phyloP scores from a whole-genome alignment of 2,797 vertebrate species.

The Sebastes matsubarae region DNA sequence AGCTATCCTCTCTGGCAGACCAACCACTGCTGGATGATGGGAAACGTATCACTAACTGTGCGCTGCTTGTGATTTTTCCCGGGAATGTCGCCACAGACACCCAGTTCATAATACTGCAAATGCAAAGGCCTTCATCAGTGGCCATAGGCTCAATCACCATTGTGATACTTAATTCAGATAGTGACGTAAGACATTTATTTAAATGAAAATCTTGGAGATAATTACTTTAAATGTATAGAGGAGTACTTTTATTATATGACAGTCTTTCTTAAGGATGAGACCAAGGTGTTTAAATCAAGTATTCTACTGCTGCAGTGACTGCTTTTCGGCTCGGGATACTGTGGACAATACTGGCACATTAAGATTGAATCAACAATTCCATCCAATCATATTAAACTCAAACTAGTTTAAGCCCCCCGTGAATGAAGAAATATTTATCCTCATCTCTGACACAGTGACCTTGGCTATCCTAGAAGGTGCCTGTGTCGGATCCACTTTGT shows the following conservation, averaged over 20 bases:
- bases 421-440: not conserved
- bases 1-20: not conserved
- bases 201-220: not conserved
- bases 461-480: not conserved
- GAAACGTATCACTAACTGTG: too few relatives aligned
- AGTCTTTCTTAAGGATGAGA: not conserved
- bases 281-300: not conserved
- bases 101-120: not conserved
- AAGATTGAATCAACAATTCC: constrained; percentile 3
- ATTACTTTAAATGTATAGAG: not conserved
- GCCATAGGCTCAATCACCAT: too few relatives aligned
- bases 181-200: not conserved
- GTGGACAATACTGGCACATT: not conserved
- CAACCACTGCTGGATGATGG: too few relatives aligned
- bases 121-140: too few relatives aligned
- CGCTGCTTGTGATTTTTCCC: too few relatives aligned
- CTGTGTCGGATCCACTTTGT: not conserved
- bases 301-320: not conserved
- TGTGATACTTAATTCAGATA: too few relatives aligned
- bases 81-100: too few relatives aligned
- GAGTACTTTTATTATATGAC: not conserved
- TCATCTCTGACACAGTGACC: not conserved
- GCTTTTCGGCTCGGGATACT: not conserved
- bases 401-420: not conserved
- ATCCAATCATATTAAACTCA: not conserved